Evolutionary conservation across 1,140 invertebrate species (phyloP).

Genomic region (Drosophila biarmipes): DNA sequence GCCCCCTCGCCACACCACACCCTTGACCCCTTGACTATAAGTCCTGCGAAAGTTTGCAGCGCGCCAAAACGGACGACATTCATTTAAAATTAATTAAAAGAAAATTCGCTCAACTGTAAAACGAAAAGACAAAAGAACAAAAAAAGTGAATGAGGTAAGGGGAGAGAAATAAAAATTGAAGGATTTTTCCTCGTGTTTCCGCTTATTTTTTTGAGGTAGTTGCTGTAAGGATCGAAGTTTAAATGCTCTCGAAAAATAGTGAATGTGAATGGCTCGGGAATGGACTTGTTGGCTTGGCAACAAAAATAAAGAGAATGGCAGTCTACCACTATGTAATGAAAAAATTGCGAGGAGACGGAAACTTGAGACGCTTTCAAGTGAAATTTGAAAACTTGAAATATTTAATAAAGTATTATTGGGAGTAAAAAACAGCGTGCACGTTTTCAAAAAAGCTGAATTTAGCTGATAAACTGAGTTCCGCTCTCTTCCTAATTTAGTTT

Average conservation of each 20-base stretch:
- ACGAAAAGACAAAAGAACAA: constrained; percentile 74
- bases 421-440: no score
- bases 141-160: constrained; percentile 31
- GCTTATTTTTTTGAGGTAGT: constrained; percentile 9
- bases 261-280: constrained; percentile 1
- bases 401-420: no score
- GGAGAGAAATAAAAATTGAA: constrained; percentile 57
- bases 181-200: constrained; percentile 40
- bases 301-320: constrained; percentile 2
- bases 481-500: no score
- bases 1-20: constrained; percentile 7
- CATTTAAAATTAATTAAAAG: constrained; percentile 83
- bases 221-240: constrained; percentile 43
- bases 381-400: background rate
- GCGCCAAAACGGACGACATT: constrained; percentile 77
- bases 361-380: constrained; percentile 9
- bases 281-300: constrained; percentile 10
- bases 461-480: no score
- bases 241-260: constrained; percentile 41
- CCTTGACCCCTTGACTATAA: constrained; percentile 9
- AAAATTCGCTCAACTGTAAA: constrained; percentile 82
- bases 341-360: background rate
- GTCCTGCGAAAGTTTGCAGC: constrained; percentile 71
- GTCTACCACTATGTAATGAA: background rate
- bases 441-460: no score